These are phyloP conservation scores for Eriocheir sinensis DNA, from an alignment of 1,140 invertebrate genomes.

Conservation along the genomic window DNA sequence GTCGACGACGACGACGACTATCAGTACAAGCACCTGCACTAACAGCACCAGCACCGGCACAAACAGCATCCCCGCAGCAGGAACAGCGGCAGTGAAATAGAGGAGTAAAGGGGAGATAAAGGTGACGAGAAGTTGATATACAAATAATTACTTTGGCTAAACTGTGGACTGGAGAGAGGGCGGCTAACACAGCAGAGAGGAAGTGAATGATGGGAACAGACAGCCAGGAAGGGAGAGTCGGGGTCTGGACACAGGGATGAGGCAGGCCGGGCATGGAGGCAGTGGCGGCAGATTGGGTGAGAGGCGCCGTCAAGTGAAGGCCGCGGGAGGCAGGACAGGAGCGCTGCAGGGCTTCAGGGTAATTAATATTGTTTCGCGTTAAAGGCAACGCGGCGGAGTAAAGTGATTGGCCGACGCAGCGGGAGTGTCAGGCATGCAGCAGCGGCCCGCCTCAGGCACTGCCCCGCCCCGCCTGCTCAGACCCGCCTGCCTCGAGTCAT, in stretches of 20 bases:
- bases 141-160: neutral
- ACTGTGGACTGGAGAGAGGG: neutral
- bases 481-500: neutral
- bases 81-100: neutral
- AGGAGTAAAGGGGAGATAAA: neutral
- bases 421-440: neutral
- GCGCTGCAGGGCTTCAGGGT: neutral
- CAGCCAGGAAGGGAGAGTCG: neutral
- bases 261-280: neutral
- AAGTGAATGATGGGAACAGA: neutral
- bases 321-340: neutral
- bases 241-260: neutral
- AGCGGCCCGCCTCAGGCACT: neutral
- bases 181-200: neutral
- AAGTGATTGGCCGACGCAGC: neutral
- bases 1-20: no score
- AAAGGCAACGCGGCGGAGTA: neutral
- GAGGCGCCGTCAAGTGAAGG: neutral
- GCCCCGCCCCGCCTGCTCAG: neutral
- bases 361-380: neutral
- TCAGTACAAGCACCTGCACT: no score
- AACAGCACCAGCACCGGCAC: no score
- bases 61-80: no score
- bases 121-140: neutral
- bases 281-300: neutral